Conservation (phyloP, 2,113 vertebrate genomes). For the Sterna hirundo region DNA sequence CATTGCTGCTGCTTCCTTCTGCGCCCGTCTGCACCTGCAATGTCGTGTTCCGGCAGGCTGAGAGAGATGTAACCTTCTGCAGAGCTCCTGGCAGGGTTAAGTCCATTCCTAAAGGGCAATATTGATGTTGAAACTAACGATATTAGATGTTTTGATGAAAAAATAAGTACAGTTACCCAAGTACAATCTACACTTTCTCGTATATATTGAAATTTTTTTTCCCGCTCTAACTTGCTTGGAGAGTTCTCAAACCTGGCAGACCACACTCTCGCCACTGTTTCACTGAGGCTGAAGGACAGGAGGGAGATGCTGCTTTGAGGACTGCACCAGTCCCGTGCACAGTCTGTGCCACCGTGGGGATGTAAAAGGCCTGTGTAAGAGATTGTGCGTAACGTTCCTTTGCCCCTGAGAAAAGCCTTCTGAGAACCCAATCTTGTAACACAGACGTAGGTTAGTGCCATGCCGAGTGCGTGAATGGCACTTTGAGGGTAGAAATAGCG, state of each 20-base stretch:
- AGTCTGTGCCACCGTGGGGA: not conserved
- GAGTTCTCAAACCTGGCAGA: not conserved
- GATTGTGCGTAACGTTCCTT: accelerated
- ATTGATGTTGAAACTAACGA: not conserved
- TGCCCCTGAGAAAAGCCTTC: not conserved
- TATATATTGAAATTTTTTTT: not conserved
- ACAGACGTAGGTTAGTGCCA: not conserved
- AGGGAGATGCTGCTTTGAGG: not conserved
- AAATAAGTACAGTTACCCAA: not conserved
- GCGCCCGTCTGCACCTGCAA: not conserved
- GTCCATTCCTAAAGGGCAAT: not conserved
- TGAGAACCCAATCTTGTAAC: not conserved
- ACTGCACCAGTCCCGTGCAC: accelerated
- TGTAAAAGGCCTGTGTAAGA: not conserved
- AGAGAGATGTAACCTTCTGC: not conserved
- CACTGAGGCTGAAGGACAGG: not conserved
- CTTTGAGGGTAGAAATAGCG: not conserved
- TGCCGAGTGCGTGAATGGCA: not conserved
- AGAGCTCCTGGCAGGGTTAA: not conserved
- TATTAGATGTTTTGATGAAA: not conserved
- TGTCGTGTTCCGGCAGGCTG: not conserved
- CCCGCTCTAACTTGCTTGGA: not conserved
- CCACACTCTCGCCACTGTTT: not conserved
- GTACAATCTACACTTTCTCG: not conserved
- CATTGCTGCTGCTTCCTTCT: not conserved